Base-by-base conservation (phyloP, 2,888 invertebrate genomes). In the Temnothorax ravouxi region DNA sequence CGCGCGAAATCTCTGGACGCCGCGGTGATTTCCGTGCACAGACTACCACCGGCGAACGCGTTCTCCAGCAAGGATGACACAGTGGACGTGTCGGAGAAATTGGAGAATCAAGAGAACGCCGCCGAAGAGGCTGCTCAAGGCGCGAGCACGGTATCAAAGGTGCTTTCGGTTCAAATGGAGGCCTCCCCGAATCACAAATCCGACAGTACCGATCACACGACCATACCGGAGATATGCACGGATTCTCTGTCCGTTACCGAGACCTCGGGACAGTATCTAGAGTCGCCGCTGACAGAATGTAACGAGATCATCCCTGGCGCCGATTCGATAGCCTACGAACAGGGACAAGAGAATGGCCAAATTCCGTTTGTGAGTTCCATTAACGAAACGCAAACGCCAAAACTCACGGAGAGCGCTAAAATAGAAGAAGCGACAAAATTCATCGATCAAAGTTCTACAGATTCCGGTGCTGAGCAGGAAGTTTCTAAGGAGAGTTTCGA, bases 1-100 rank as follows among this genome's bases (percentile, higher is more conserved):
- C 96, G 98, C 90, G 97, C 98, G 1, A 98, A 98, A 95, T 98
- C 98, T 84, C 95, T 98, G 88, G 98, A 98, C 91, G 97, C 98
- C 3, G 97, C 98, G 1, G 97, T 98, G 34, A 97, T 98, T 92
- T 97, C 98, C 29, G 95, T 98, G 47, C 97, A 97, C 94, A 96
- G 97, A 91, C 95, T 98, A 61, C 98, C 98, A 21, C 97, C 98
- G 9, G 97, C 97, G 94, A 97, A 98, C 94, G 97, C 98, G 0
- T 98, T 98, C 94, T 98, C 98, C 2, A 98, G 98, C 38, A 98
- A 98, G 95, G 98, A 98, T 93, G 98, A 98, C 93, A 98, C 98
- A 0, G 97, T 98, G 0, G 98, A 97, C 89, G 96, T 97, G 90
- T 96, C 96, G 84, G 97, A 97, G 52, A 59, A 61, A 3, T 25